These are phyloP conservation scores for Cephalopachus bancanus DNA, from an alignment of 2,797 vertebrate species.

Conservation along the genomic window DNA sequence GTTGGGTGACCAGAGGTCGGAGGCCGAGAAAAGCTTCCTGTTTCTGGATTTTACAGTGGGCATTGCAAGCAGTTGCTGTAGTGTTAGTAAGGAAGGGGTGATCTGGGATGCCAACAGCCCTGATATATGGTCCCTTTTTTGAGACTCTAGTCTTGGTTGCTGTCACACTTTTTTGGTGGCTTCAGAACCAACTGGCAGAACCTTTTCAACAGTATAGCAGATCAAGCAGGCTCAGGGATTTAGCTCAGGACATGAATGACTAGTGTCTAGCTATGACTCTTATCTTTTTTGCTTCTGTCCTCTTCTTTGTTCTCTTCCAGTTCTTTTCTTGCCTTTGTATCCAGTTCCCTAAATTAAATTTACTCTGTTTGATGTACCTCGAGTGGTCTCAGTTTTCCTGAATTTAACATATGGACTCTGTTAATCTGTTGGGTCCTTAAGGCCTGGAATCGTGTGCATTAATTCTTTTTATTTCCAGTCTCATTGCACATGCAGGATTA, in stretches of 20 bases:
- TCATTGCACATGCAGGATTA: neutral
- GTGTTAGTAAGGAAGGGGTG: neutral
- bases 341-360: neutral
- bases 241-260: neutral
- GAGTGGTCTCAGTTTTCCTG: neutral
- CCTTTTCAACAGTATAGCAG: neutral
- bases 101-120: neutral
- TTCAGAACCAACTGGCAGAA: neutral
- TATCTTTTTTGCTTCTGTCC: neutral
- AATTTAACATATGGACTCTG: neutral
- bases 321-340: neutral
- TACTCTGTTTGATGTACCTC: neutral
- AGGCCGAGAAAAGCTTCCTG: neutral
- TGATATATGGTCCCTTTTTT: no score
- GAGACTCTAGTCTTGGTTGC: neutral
- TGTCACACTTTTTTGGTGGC: neutral
- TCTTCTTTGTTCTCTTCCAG: neutral
- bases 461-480: neutral
- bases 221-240: neutral
- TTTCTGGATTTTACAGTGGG: neutral
- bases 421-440: neutral
- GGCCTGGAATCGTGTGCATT: neutral
- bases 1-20: neutral
- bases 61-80: neutral
- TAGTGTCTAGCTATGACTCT: neutral